These are phyloP conservation scores for Drosophila macrothrix DNA, from an alignment of 2,888 invertebrate species.

Conservation along the genomic window DNA sequence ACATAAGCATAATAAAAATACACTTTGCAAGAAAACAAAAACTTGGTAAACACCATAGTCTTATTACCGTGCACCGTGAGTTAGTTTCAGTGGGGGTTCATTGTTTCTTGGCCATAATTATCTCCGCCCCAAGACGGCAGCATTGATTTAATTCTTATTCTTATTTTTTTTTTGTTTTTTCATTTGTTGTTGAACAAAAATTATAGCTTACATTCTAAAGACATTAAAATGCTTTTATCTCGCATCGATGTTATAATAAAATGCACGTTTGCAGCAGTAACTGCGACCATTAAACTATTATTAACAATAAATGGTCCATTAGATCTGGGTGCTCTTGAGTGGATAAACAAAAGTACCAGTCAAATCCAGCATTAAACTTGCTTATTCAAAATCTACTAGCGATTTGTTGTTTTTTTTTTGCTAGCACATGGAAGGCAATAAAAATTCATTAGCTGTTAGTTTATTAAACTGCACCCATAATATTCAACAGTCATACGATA, in stretches of 20 bases:
- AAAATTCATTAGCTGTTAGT: constrained; percentile 47
- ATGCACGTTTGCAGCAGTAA: constrained; percentile 29
- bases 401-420: not conserved
- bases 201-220: constrained; percentile 68
- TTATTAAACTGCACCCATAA: constrained; percentile 61
- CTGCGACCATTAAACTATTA: constrained; percentile 10
- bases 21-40: too few relatives aligned
- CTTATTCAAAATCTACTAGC: constrained; percentile 1
- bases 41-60: not conserved
- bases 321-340: constrained; percentile 4
- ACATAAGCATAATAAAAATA: not conserved
- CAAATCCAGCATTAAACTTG: constrained; percentile 21
- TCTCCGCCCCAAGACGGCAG: constrained; percentile 8
- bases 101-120: constrained; percentile 19
- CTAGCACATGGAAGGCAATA: constrained; percentile 37
- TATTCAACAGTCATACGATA: constrained; percentile 27
- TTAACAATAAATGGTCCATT: constrained; percentile 16
- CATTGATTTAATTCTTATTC: constrained; percentile 25
- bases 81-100: constrained; percentile 26
- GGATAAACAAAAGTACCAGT: not conserved
- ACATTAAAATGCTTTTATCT: constrained; percentile 76
- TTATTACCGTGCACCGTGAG: constrained; percentile 38
- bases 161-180: constrained; percentile 15
- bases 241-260: constrained; percentile 27
- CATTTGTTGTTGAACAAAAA: constrained; percentile 10